These are phyloP conservation scores for Agapornis roseicollis DNA, from an alignment of 2,113 vertebrate genomes.

Conservation along the genomic window DNA sequence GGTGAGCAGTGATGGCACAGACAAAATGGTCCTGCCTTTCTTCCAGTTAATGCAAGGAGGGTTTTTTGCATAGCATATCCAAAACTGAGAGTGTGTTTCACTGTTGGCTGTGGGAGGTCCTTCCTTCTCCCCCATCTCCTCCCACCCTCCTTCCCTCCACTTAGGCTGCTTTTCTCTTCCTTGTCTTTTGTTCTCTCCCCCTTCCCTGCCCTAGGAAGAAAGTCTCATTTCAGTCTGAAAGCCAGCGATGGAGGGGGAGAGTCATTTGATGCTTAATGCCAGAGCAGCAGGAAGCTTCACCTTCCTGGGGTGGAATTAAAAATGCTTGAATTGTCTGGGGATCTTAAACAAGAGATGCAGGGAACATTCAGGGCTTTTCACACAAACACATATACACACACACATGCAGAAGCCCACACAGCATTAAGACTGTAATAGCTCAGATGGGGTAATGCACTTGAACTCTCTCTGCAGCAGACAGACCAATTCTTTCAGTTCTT, in stretches of 20 bases:
- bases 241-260: not conserved
- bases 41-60: not conserved
- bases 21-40: not conserved
- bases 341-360: conserved; percentile 56
- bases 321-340: conserved; percentile 48
- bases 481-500: conserved; percentile 34
- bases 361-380: conserved; percentile 50
- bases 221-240: conserved; percentile 42
- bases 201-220: conserved; percentile 18
- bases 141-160: not conserved
- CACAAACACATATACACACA: not conserved
- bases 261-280: conserved; percentile 35
- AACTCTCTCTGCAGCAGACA: conserved; percentile 23
- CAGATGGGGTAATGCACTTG: conserved; percentile 42
- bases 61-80: not conserved
- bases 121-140: not conserved
- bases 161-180: not conserved
- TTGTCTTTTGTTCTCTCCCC: not conserved
- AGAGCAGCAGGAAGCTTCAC: conserved; percentile 38
- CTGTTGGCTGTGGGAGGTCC: not conserved
- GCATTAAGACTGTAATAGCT: conserved; percentile 48
- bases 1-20: not conserved
- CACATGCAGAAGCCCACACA: conserved; percentile 12
- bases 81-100: not conserved
- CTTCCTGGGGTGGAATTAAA: conserved; percentile 59